Evolutionary conservation across 2,888 invertebrate species (phyloP).

Genomic region (Taphrorychus bicolor): DNA sequence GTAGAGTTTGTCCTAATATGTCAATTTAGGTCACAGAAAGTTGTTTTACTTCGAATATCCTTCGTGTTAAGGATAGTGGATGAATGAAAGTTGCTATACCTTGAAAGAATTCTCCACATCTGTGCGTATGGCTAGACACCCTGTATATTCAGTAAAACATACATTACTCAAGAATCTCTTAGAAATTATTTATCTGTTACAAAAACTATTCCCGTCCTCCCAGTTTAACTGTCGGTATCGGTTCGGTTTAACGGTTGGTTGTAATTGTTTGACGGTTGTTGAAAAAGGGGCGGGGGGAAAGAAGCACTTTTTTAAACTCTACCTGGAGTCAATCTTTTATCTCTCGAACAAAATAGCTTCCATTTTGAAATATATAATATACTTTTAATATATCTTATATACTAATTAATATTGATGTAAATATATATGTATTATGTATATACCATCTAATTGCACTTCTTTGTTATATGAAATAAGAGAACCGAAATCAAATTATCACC

Average conservation of each 20-base stretch:
- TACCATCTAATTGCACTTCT: slow-evolving; percentile 71
- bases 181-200: slow-evolving; percentile 7
- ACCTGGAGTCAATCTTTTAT: slow-evolving; percentile 69
- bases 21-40: too few species aligned
- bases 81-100: too few species aligned
- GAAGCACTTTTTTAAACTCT: slow-evolving; percentile 60
- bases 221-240: slow-evolving; percentile 65
- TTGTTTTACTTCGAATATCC: too few species aligned
- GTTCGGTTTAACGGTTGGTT: slow-evolving; percentile 63
- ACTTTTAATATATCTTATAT: slow-evolving; percentile 61
- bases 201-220: slow-evolving; percentile 6
- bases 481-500: slow-evolving; percentile 47
- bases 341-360: slow-evolving; percentile 70
- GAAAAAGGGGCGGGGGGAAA: slow-evolving; percentile 53
- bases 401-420: slow-evolving; percentile 64
- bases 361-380: slow-evolving; percentile 63
- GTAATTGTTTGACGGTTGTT: slow-evolving; percentile 61
- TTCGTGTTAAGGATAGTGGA: too few species aligned
- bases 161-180: too few species aligned
- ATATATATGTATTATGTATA: slow-evolving; percentile 65
- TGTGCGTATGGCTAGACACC: too few species aligned
- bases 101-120: too few species aligned
- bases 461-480: slow-evolving; percentile 61
- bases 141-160: too few species aligned
- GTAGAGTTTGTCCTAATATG: too few species aligned